Evolutionary conservation across 2,888 invertebrate genomes (phyloP).

Genomic region (Psylliodes chrysocephalus): DNA sequence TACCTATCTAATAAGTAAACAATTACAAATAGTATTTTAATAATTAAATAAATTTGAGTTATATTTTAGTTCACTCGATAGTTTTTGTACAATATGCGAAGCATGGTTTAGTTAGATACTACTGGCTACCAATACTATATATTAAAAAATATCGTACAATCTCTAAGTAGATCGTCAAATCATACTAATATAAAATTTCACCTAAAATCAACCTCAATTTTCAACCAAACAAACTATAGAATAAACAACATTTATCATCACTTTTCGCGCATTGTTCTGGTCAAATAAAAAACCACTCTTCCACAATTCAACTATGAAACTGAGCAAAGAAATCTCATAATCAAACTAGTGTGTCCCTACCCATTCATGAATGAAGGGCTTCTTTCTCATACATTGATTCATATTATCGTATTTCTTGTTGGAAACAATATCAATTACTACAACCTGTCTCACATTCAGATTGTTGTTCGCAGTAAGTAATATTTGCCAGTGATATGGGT

Average conservation of each 20-base stretch:
- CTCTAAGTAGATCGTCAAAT: no score
- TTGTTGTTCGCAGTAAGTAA: constrained; percentile 16
- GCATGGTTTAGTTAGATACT: no score
- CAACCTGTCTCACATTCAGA: constrained; percentile 34
- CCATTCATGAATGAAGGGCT: constrained; percentile 56
- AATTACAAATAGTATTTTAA: no score
- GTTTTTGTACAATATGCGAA: no score
- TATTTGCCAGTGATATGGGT: not conserved
- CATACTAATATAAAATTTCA: no score
- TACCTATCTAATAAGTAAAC: no score
- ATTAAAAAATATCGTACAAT: no score
- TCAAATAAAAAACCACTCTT: constrained; percentile 11
- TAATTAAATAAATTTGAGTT: no score
- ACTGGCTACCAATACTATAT: no score
- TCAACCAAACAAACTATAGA: not conserved
- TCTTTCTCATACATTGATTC: constrained; percentile 50
- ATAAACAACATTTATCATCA: not conserved
- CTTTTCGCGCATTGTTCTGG: not conserved
- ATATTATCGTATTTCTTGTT: constrained; percentile 39
- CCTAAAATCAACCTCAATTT: constrained; percentile 7
- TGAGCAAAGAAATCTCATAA: constrained; percentile 43
- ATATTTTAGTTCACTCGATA: no score
- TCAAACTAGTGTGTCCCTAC: constrained; percentile 43
- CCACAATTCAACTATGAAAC: constrained; percentile 46
- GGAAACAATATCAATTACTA: constrained; percentile 47